These are phyloP conservation scores for Chymomyza costata DNA, from an alignment of 1,140 invertebrate genomes.

Conservation along the genomic window DNA sequence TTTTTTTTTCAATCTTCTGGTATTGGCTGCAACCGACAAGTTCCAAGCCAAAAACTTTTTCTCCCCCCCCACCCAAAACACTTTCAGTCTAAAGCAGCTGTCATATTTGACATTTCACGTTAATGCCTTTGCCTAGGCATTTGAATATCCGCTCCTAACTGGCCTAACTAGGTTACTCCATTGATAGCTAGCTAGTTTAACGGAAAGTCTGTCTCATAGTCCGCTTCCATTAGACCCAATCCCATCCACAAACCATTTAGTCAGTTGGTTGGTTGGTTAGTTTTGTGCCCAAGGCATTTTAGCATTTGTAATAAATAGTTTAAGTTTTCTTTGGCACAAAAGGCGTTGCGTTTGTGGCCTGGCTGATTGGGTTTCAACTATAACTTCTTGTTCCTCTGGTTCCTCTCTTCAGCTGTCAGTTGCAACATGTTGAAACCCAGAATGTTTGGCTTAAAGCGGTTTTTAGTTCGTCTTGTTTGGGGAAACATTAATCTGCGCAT, in stretches of 20 bases:
- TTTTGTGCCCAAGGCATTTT: constrained; percentile 34
- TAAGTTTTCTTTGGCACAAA: constrained; percentile 59
- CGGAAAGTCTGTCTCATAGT: too few species aligned
- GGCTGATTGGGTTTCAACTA: constrained; percentile 38
- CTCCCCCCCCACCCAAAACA: constrained; percentile 17
- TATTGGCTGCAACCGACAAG: constrained; percentile 49
- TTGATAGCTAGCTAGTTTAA: too few species aligned
- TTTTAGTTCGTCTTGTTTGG: constrained; percentile 14
- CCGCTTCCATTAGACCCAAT: too few species aligned
- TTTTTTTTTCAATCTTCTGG: too few species aligned
- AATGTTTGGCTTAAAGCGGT: constrained; percentile 30
- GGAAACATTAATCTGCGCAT: constrained; percentile 64
- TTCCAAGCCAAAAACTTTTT: too few species aligned
- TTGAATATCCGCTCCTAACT: constrained; percentile 53
- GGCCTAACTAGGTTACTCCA: constrained; percentile 13
- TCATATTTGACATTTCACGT: constrained; percentile 63
- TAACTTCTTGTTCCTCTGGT: background rate
- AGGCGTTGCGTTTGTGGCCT: constrained; percentile 50
- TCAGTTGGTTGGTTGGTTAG: background rate
- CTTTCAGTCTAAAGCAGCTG: constrained; percentile 25
- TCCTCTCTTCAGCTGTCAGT: constrained; percentile 11
- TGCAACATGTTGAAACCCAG: constrained; percentile 33
- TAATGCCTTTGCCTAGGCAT: constrained; percentile 41
- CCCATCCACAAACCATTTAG: too few species aligned
- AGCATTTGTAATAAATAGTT: constrained; percentile 63